These are phyloP conservation scores for Trisateles emortualis DNA, from an alignment of 2,888 invertebrate genomes.

Conservation along the genomic window DNA sequence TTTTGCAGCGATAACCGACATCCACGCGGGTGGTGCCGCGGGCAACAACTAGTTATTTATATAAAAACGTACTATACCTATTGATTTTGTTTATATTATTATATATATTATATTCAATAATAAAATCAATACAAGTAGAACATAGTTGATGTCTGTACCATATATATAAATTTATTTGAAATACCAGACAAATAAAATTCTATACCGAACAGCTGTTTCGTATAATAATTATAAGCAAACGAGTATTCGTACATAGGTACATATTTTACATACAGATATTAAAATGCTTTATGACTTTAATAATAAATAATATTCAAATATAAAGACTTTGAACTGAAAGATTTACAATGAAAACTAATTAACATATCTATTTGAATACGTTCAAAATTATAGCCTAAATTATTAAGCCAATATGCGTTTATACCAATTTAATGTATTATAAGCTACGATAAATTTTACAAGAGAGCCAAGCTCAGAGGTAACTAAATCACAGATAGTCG, in stretches of 20 bases:
- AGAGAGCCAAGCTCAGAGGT: constrained; percentile 68
- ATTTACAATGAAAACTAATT: background rate
- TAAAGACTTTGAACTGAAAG: background rate
- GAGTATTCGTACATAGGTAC: background rate
- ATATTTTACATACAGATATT: constrained; percentile 6
- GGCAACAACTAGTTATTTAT: too few species aligned
- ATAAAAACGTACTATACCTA: too few species aligned
- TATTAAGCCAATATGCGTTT: constrained; percentile 15
- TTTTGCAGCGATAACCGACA: too few species aligned
- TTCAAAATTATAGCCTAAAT: background rate
- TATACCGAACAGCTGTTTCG: constrained; percentile 6
- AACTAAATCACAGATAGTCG: constrained; percentile 83
- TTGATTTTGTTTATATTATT: too few species aligned
- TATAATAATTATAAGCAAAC: constrained; percentile 8
- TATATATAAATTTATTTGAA: background rate
- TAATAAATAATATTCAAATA: background rate
- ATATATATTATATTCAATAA: background rate
- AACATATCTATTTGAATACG: background rate
- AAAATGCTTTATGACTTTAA: background rate
- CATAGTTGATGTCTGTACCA: background rate
- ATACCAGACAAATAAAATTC: constrained; percentile 8
- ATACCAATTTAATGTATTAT: constrained; percentile 20
- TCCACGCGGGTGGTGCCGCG: too few species aligned
- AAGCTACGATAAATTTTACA: constrained; percentile 59
- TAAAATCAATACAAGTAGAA: background rate